Conservation (phyloP, 2,888 invertebrate species). For the Taphrorychus bicolor region DNA sequence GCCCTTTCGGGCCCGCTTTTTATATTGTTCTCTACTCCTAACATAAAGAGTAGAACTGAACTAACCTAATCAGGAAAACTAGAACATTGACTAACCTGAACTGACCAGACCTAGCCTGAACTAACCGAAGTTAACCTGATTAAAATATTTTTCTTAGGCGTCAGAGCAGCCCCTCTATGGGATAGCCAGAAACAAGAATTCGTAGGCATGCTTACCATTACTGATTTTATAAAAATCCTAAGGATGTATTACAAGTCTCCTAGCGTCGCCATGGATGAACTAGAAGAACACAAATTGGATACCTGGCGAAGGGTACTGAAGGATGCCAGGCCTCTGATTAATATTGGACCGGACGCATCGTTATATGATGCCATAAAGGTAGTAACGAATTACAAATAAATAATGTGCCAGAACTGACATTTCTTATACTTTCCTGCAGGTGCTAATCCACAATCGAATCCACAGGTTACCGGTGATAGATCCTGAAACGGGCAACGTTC, state of each 20-base stretch:
- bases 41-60: too few species aligned
- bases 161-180: slow-evolving; percentile 97
- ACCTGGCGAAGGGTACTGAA: slow-evolving; percentile 95
- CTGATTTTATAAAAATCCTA: slow-evolving; percentile 98
- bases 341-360: slow-evolving; percentile 91
- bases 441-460: slow-evolving; percentile 91
- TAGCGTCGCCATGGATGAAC: slow-evolving; percentile 90
- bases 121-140: too few species aligned
- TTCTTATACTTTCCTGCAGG: slow-evolving; percentile 21
- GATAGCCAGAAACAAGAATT: slow-evolving; percentile 91
- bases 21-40: too few species aligned
- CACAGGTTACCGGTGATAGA: slow-evolving; percentile 98
- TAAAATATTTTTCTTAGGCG: slow-evolving; percentile 69
- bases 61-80: too few species aligned
- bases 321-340: slow-evolving; percentile 86
- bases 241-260: slow-evolving; percentile 97
- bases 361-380: slow-evolving; percentile 88
- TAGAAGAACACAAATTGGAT: slow-evolving; percentile 95
- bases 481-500: slow-evolving; percentile 91
- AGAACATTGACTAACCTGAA: too few species aligned
- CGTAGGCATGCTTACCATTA: slow-evolving; percentile 98
- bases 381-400: too few species aligned
- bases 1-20: too few species aligned
- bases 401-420: not conserved
- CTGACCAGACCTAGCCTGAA: too few species aligned